These are phyloP conservation scores for Dichetophora obliterata DNA, from an alignment of 2,888 invertebrate genomes.

Conservation along the genomic window DNA sequence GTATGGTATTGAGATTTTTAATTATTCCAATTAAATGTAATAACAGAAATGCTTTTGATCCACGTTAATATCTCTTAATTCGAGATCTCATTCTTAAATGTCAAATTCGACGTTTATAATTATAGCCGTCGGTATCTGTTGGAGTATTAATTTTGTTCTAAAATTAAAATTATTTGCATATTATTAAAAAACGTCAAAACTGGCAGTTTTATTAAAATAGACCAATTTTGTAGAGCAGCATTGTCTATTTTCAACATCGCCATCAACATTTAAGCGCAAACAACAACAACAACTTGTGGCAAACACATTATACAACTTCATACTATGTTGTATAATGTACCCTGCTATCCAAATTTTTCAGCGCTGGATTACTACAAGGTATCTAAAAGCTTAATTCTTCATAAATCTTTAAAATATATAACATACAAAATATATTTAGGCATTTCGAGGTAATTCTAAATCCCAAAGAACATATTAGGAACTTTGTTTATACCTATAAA, in stretches of 20 bases:
- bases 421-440: too few species aligned
- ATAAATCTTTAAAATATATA: not conserved
- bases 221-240: too few species aligned
- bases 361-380: slow-evolving; percentile 71
- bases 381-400: slow-evolving; percentile 44
- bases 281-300: slow-evolving; percentile 17
- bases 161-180: too few species aligned
- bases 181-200: too few species aligned
- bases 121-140: slow-evolving; percentile 3
- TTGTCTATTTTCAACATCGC: too few species aligned
- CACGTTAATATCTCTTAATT: not conserved
- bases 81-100: not conserved
- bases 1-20: not conserved
- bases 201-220: too few species aligned
- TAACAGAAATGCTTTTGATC: not conserved
- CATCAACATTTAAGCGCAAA: not conserved
- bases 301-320: slow-evolving; percentile 48
- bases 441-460: too few species aligned
- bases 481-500: too few species aligned
- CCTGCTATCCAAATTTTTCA: slow-evolving; percentile 69
- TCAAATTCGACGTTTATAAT: not conserved
- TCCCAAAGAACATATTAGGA: too few species aligned
- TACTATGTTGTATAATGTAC: slow-evolving; percentile 70
- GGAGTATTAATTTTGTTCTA: too few species aligned
- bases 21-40: not conserved